Conservation (phyloP, 1,140 invertebrate species). For the Metaphire vulgaris region DNA sequence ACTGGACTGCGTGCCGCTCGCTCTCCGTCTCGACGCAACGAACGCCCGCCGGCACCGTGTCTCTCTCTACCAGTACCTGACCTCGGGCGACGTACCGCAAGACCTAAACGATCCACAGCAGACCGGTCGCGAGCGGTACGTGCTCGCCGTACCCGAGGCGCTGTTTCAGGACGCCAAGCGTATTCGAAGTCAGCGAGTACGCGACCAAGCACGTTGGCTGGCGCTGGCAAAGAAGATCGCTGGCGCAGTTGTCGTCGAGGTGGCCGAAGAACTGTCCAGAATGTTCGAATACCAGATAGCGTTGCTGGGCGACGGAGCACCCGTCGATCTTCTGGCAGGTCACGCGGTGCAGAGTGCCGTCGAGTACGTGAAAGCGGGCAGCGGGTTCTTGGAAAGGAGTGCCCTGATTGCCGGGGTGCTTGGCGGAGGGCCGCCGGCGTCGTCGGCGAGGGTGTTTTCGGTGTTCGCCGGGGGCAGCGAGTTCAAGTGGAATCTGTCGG, state of each 20-base stretch:
- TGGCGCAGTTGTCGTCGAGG: constrained; percentile 22
- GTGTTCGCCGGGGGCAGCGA: constrained; percentile 23
- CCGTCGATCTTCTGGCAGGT: constrained; percentile 16
- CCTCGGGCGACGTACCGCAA: not conserved
- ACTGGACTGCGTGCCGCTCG: constrained; percentile 19
- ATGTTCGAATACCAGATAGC: constrained; percentile 29
- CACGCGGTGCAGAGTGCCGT: constrained; percentile 24
- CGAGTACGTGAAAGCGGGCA: constrained; percentile 13
- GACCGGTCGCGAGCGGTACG: constrained; percentile 11
- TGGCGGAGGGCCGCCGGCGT: not conserved
- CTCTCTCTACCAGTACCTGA: not conserved
- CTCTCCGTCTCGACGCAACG: not conserved
- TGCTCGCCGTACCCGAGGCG: not conserved
- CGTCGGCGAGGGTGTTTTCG: not conserved
- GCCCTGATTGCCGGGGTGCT: constrained; percentile 18
- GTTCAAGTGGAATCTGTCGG: constrained; percentile 25
- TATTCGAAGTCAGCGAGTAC: not conserved
- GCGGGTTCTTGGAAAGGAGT: constrained; percentile 21
- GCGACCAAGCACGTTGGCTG: not conserved
- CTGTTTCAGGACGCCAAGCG: not conserved
- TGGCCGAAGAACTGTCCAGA: constrained; percentile 23
- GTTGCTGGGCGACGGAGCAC: constrained; percentile 9
- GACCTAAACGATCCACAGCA: not conserved
- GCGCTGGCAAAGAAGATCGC: too few species aligned
- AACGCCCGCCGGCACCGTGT: not conserved